Base-by-base conservation (phyloP, 2,888 invertebrate genomes). In the Leistus spinibarbis region DNA sequence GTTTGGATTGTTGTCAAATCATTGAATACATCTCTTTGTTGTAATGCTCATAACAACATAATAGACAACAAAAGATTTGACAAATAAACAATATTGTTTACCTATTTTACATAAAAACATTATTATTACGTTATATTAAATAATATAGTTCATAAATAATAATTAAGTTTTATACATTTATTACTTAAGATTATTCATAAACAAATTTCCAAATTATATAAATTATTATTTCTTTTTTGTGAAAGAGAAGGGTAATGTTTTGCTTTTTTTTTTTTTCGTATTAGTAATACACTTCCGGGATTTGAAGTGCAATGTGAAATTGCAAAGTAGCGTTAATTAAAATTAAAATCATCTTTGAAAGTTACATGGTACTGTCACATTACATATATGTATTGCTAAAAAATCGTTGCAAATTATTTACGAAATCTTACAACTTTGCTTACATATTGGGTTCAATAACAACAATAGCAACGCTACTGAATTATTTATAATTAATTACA, bases 1-100 rank as follows among this genome's bases (percentile, higher is more conserved):
- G 72, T 56, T 72, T 72, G 54, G 27, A 70, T 72, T 64, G 65
- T 72, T 54, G 40, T 72, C 66, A 23, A 13, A 56, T 72, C 40
- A 40, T 40, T 40, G 5, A 65, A 56, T 57, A 65, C 65, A 65
- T 66, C 57, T 64, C 57, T 72, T 16, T 65, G 54, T 64, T 62
- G n/a, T n/a, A n/a, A 53, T 54, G 71, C 53, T 71, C 64, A 23
- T 65, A 63, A 71, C 54, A 71, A 24, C 60, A 69, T 69, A 24
- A 40, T n/a, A 69, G 7, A 69, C 57, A 69, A 69, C 60, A 27
- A 24, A 53, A 57, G 20, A 20, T 19, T 57, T 57, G 20, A 57
- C 57, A 57, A 40, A 40, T 40, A 40, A 40, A 40, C 40, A 40
- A 40, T 40, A 40, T 40, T 40, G 40, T 40, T 40, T 40, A 7